Base-by-base conservation (phyloP, 2,888 invertebrate species). In the Heteropelma amictum region DNA sequence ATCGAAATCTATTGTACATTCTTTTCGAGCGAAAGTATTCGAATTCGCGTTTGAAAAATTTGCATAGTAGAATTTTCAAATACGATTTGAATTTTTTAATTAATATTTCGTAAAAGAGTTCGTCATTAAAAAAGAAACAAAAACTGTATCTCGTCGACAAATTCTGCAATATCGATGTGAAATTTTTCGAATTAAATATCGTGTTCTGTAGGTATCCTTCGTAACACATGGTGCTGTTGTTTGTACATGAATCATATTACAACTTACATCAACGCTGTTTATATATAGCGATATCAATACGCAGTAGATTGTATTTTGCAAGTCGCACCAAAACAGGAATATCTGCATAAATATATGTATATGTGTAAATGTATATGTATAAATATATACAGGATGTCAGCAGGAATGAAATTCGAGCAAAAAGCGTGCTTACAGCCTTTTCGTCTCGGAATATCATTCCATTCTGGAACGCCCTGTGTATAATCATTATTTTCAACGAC, bases 131-230 rank as follows among this genome's bases (percentile, higher is more conserved):
- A 3, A 4, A 35, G 1, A 35, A 12, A 3, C 1, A 53, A 53
- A 17, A n/a, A 17, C 23, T 12, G n/a, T 8, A 1, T 5, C 12
- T n/a, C 2, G n/a, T 21, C 10, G 23, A n/a, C 6, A 17, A 30
- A 21, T 19, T 19, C 6, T 30, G 10, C 1, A 19, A 5, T 6
- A 5, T 3, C 3, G 12, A n/a, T n/a, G n/a, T n/a, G n/a, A n/a
- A n/a, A n/a, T n/a, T n/a, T n/a, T n/a, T n/a, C n/a, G 45, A 70
- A 69, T 73, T 76, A 67, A 68, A 69, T n/a, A n/a, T 72, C 72
- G 77, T 77, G 75, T 74, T 77, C 74, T 67, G 77, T 78, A 78
- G 80, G 80, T 81, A 80, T 80, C 81, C 77, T 79, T 79, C 79
- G 75, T 80, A 78, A 71, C 77, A n/a, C n/a, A n/a, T n/a, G n/a